Conservation (phyloP, 2,797 vertebrate species). For the Stomatorhinus walkeri region DNA sequence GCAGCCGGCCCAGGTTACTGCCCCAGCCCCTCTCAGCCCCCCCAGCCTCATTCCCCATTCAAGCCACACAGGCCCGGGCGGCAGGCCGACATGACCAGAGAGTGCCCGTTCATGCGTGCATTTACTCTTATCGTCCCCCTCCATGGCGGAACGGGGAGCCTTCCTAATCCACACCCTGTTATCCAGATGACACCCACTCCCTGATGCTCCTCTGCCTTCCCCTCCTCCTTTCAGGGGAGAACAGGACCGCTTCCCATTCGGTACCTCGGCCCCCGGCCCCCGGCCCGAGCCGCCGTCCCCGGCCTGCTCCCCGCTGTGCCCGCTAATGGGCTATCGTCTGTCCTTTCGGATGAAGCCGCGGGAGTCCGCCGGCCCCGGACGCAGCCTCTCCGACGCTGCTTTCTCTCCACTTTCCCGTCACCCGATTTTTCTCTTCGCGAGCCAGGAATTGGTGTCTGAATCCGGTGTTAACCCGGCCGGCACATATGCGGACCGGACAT, state of each 20-base stretch:
- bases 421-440: not conserved
- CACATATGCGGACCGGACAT: not conserved
- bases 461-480: not conserved
- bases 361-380: conserved; percentile 3
- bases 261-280: conserved; percentile 36
- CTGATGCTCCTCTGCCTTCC: not conserved
- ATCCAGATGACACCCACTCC: not conserved
- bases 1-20: not conserved
- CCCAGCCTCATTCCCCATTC: conserved; percentile 31
- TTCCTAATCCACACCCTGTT: conserved; percentile 21
- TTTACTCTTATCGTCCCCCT: not conserved
- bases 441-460: not conserved
- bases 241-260: conserved; percentile 30
- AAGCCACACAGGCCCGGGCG: conserved; percentile 22
- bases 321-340: conserved; percentile 40
- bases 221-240: not conserved
- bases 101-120: conserved; percentile 28
- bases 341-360: conserved; percentile 22
- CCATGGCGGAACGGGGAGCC: conserved; percentile 3
- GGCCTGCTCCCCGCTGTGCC: conserved; percentile 35
- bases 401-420: conserved; percentile 20
- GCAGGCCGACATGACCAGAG: conserved; percentile 28
- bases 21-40: not conserved
- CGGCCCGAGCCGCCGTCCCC: conserved; percentile 38
- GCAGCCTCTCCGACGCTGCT: conserved; percentile 24